phyloP scores from a whole-genome alignment of 2,797 vertebrate genomes.

The Gambusia yucatana region DNA sequence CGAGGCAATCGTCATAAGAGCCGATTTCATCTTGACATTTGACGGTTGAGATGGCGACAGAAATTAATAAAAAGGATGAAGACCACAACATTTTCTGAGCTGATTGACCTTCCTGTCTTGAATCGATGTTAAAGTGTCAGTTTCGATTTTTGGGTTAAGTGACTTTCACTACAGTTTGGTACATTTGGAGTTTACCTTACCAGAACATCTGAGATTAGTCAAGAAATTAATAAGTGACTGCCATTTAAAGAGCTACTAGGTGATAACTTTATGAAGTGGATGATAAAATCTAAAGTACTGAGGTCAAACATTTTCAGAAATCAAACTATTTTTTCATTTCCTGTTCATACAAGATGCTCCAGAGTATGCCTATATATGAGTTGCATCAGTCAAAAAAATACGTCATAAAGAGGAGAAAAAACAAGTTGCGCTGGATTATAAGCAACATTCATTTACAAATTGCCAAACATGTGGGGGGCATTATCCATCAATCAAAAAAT shows the following conservation, averaged over 20 bases:
- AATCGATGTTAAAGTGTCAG: neutral
- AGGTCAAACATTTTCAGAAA: neutral
- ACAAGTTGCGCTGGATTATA: too few species aligned
- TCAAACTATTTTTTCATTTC: neutral
- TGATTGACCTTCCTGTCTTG: neutral
- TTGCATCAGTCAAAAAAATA: too few species aligned
- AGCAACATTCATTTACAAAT: too few species aligned
- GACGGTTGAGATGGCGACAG: neutral
- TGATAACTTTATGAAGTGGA: neutral
- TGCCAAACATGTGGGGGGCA: too few species aligned
- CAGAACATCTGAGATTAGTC: neutral
- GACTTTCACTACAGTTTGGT: neutral
- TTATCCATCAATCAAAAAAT: too few species aligned
- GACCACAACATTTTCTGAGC: neutral
- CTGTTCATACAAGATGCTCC: neutral
- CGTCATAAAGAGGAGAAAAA: too few species aligned
- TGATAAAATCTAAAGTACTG: neutral
- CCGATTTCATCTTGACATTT: constrained; percentile 5
- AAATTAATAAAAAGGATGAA: neutral
- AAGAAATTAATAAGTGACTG: neutral
- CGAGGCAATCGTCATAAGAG: constrained; percentile 6
- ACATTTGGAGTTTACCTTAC: neutral
- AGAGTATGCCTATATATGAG: too few species aligned
- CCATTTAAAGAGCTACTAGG: neutral
- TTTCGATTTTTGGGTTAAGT: neutral